These are phyloP conservation scores for Agriopis marginaria DNA, from an alignment of 2,888 invertebrate genomes.

Conservation along the genomic window DNA sequence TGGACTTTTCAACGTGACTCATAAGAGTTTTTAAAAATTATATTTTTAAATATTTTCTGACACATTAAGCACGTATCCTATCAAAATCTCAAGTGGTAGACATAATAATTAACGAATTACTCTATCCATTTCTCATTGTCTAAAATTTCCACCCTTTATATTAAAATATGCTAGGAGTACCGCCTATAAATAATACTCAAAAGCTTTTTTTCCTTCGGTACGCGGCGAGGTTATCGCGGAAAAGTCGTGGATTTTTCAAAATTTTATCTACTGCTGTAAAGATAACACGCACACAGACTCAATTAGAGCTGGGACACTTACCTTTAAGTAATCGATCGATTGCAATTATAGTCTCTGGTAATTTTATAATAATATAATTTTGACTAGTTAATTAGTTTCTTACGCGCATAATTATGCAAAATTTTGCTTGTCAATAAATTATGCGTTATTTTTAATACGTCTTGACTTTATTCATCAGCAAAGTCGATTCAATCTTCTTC, in stretches of 20 bases:
- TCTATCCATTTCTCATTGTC: too few relatives aligned
- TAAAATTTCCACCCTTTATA: too few relatives aligned
- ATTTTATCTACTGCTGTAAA: constrained; percentile 80
- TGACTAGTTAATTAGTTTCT: neutral
- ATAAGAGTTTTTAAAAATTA: too few relatives aligned
- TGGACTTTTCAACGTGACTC: too few relatives aligned
- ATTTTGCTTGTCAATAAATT: too few relatives aligned
- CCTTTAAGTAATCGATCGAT: constrained; percentile 51
- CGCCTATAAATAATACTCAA: constrained; percentile 66
- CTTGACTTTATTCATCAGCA: too few relatives aligned
- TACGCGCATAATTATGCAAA: too few relatives aligned
- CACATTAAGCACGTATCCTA: neutral
- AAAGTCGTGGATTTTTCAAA: constrained; percentile 86
- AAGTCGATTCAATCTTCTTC: too few relatives aligned
- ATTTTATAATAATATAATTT: neutral
- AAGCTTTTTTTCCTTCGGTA: constrained; percentile 78
- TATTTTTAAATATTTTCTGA: neutral
- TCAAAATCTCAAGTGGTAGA: too few relatives aligned
- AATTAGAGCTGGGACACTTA: constrained; percentile 67
- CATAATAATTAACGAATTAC: too few relatives aligned
- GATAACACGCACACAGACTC: constrained; percentile 66
- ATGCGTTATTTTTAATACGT: too few relatives aligned
- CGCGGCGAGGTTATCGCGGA: constrained; percentile 83
- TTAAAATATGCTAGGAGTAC: neutral
- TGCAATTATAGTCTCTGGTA: constrained; percentile 12